Evolutionary conservation across 1,140 invertebrate species (phyloP).

Genomic region (Pogonomyrmex barbatus): DNA sequence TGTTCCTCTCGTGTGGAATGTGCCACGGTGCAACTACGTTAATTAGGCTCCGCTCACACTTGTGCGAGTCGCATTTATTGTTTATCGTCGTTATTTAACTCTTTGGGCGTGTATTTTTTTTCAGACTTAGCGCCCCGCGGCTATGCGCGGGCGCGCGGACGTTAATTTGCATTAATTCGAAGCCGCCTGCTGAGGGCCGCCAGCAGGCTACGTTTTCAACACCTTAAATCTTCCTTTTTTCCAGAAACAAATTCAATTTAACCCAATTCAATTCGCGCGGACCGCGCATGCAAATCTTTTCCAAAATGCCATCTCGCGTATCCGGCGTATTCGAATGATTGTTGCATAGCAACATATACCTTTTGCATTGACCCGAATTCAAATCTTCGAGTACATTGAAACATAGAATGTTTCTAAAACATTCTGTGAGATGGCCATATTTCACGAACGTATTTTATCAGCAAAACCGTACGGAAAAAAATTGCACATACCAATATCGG

Average conservation of each 20-base stretch:
- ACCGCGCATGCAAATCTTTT: slow-evolving; percentile 49
- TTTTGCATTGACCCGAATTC: slow-evolving; percentile 46
- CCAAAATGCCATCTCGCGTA: slow-evolving; percentile 20
- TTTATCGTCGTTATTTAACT: too few species aligned
- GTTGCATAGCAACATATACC: slow-evolving; percentile 27
- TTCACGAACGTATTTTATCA: not conserved
- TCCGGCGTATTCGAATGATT: slow-evolving; percentile 34
- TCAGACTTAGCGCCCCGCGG: not conserved
- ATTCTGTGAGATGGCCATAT: not conserved
- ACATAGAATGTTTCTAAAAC: not conserved
- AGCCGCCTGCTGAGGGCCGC: not conserved
- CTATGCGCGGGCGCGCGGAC: not conserved
- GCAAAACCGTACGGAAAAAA: not conserved
- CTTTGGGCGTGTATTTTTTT: not conserved
- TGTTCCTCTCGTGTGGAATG: slow-evolving; percentile 12
- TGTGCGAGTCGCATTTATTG: slow-evolving; percentile 1
- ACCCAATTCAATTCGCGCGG: slow-evolving; percentile 41
- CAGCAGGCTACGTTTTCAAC: not conserved
- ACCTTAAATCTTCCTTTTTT: not conserved
- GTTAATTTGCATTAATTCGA: slow-evolving; percentile 60
- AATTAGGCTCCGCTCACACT: slow-evolving; percentile 27
- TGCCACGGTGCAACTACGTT: slow-evolving; percentile 24
- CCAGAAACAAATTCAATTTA: slow-evolving; percentile 51
- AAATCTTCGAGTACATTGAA: slow-evolving; percentile 30
- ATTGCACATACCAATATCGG: not conserved